Evolutionary conservation across 1,140 invertebrate species (phyloP), one percentile per base, ranked within the genome.

Genomic region (Brachionus manjavacas): DNA sequence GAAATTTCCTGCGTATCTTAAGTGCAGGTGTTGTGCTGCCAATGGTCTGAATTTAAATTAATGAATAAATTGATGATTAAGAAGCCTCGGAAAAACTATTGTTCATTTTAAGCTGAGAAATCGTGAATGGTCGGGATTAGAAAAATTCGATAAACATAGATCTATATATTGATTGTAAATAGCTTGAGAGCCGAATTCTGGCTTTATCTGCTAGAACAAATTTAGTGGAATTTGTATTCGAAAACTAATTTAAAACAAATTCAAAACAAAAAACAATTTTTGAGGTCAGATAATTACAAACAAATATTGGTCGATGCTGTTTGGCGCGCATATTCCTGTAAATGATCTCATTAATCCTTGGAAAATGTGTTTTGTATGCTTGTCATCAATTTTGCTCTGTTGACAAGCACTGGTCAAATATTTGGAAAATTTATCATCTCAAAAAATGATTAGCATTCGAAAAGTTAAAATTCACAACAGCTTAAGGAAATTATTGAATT

Each of bases 211-310:
- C 52, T 60, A 60, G 16, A 60, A 20, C 52, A 60, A 60, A 60
- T 23, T 60, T 60, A 20, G 52, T 60, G 52, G 52, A 60, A 60
- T 60, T 60, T 60, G 16, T 35, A 35, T 60, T 60, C 52, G 52
- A 60, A 60, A 60, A 60, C 52, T 60, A 60, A 60, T 60, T 60
- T 60, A 60, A 60, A 60, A 60, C 52, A 60, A 60, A 60, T 60
- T 60, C 52, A 60, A 20, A 60, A 60, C 16, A 60, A 23, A 60
- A 55, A 60, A 60, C n/a, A 60, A 60, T 2, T 60, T 60, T 60
- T 60, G n/a, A 60, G 52, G 52, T 60, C 52, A 60, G 52, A 60
- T 60, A 60, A 60, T 60, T 60, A 60, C 52, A 60, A 60, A 60
- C 52, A 60, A 60, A 60, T 60, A 60, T 60, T 60, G 52, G 52